Conservation (phyloP, 2,797 vertebrate species). For the Myotis daubentonii region DNA sequence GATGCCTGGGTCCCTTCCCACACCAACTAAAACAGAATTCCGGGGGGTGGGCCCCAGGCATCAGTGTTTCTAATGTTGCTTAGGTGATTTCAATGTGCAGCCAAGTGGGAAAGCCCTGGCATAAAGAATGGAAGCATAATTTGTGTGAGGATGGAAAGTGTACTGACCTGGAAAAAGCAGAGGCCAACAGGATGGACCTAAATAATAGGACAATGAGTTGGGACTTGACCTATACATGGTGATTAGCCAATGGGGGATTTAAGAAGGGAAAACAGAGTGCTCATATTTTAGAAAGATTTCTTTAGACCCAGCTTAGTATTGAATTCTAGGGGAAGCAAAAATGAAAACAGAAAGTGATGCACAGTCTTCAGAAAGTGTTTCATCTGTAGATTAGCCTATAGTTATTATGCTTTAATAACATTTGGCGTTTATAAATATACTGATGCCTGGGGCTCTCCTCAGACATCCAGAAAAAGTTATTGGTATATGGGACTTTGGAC, state of each 20-base stretch:
- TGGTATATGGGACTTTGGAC: background rate
- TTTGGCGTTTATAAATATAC: background rate
- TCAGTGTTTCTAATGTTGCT: background rate
- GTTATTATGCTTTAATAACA: background rate
- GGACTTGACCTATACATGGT: background rate
- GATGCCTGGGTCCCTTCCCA: background rate
- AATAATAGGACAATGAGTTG: background rate
- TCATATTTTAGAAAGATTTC: background rate
- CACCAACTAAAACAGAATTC: background rate
- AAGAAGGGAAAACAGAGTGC: background rate
- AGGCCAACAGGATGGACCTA: background rate
- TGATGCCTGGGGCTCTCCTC: background rate
- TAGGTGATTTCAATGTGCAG: background rate
- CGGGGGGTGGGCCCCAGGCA: background rate
- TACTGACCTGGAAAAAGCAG: background rate
- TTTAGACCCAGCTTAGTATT: background rate
- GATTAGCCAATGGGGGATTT: background rate
- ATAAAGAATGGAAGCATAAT: background rate
- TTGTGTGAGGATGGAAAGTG: background rate
- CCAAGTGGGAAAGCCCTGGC: background rate
- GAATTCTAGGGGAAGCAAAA: background rate
- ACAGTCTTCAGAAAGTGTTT: background rate
- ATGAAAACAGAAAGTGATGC: background rate
- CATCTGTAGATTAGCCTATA: background rate
- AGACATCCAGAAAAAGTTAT: background rate